Base-by-base conservation (phyloP, 1,140 invertebrate genomes). In the Platorchestia sp. region DNA sequence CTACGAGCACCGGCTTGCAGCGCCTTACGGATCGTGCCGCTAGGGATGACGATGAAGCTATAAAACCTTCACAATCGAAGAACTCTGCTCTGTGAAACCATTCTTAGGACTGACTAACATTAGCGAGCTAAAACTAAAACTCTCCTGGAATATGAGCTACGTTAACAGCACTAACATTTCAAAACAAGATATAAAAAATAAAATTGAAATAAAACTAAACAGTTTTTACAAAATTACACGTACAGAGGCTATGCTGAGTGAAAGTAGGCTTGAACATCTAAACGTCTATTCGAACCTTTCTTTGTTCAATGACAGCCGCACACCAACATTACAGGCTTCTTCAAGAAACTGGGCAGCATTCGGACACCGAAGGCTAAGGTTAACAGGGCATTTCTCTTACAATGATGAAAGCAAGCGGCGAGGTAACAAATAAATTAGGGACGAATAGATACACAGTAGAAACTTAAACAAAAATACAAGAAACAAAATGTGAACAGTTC, bases 101-200 rank as follows among this genome's bases (percentile, higher is more conserved):
- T 89, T 22, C 87, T 89, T 89, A 89, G 87, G 87, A 27, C 87
- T 44, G 91, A 93, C 91, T 93, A 93, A 93, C 41, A 93, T 45
- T 45, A 45, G 45, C 43, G 91, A 44, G 45, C 45, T 93, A 93
- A 93, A 93, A 93, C 45, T 93, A 93, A 93, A 89, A 93, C 91
- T 45, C 45, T 93, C 45, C 43, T 45, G 91, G 91, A 93, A 93
- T 93, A 93, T 93, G 43, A 47, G 40, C 91, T 93, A 93, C 91
- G 91, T 42, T 93, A 93, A 93, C 91, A 93, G 91, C 91, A 44
- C 91, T 93, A 93, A 93, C 91, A 93, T 93, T 93, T 93, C 91
- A 93, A 93, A 93, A 93, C 91, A 93, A 93, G 91, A 93, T 93
- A 93, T 93, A 93, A 93, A 93, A 93, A 93, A 93, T 93, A 93